Base-by-base conservation (phyloP, 2,888 invertebrate genomes). In the Drosophila monieri region DNA sequence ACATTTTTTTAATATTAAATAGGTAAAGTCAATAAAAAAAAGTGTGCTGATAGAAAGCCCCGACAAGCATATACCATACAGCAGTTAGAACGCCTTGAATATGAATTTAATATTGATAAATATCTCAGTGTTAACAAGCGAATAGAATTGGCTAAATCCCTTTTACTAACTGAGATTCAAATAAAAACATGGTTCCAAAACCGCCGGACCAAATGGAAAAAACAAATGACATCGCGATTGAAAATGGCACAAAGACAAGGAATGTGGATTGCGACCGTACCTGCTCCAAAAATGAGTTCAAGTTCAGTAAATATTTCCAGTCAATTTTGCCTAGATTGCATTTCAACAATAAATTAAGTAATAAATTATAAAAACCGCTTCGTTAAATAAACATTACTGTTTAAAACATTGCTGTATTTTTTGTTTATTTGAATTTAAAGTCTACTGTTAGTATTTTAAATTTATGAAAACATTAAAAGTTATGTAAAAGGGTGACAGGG, bases 21-120 rank as follows among this genome's bases (percentile, higher is more conserved):
- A 75, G 96, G 94, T 53, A 94, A 97, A 85, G 93, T 97, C 80
- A 95, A 96, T 0, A 93, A 98, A 27, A 96, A 97, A 89, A 95
- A 97, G 0, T 97, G 97, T 0, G 94, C 97, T 12, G 98, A 99
- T 89, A 93, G 99, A 10, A 99, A 99, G 90, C 99, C 98, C 0
- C 93, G 99, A 2, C 99, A 99, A 92, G 98, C 98, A 0, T 99
- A 99, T 93, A 98, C 98, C 89, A 96, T 97, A 0, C 97, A 97
- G 89, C 99, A 99, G 89, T 92, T 99, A 35, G 98, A 98, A 86
- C 93, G 96, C 70, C 93, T 99, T 25, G 99, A 99, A 92, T 94
- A 95, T 6, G 99, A 99, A 92, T 99, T 99, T 91, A 98, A 98
- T 93, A 93, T 96, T 56, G 98, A 99, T 93, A 98, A 99, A 91